Evolutionary conservation across 2,888 invertebrate species (phyloP).

Genomic region (Caenorhabditis sp.): DNA sequence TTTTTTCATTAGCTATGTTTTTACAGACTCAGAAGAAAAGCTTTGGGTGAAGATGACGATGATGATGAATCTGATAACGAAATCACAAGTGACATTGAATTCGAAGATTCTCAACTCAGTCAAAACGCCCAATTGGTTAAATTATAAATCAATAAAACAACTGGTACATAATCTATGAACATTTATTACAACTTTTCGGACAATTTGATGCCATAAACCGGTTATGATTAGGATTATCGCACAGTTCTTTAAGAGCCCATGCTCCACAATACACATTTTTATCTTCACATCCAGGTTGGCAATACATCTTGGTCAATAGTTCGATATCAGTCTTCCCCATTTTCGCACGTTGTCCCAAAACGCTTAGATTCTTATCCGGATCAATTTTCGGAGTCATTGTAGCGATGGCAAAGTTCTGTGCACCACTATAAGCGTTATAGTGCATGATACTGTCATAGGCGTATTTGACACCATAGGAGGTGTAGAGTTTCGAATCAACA

Average conservation of each 20-base stretch:
- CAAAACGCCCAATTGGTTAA: conserved; percentile 30
- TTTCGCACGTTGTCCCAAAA: conserved; percentile 63
- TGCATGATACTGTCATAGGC: conserved; percentile 69
- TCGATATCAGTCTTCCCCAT: conserved; percentile 61
- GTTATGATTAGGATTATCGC: conserved; percentile 50
- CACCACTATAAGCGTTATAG: conserved; percentile 62
- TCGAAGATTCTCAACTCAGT: conserved; percentile 19
- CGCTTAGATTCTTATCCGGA: conserved; percentile 42
- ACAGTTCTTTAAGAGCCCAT: conserved; percentile 63
- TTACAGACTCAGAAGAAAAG: conserved; percentile 46
- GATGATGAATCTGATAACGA: conserved; percentile 30
- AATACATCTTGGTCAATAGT: conserved; percentile 65
- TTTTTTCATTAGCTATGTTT: too few species aligned
- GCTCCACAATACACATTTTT: conserved; percentile 67
- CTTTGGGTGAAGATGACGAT: conserved; percentile 49
- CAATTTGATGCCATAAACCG: conserved; percentile 63
- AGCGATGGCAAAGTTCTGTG: conserved; percentile 51
- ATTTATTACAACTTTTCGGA: conserved; percentile 63
- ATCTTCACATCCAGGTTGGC: conserved; percentile 61
- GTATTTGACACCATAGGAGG: conserved; percentile 62
- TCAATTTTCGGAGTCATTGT: conserved; percentile 65
- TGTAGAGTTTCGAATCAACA: conserved; percentile 62
- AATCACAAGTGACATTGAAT: conserved; percentile 27
- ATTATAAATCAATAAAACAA: too few species aligned
- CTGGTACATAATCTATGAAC: too few species aligned